Evolutionary conservation across 2,113 vertebrate species (phyloP).

Genomic region (Nibea coibor): DNA sequence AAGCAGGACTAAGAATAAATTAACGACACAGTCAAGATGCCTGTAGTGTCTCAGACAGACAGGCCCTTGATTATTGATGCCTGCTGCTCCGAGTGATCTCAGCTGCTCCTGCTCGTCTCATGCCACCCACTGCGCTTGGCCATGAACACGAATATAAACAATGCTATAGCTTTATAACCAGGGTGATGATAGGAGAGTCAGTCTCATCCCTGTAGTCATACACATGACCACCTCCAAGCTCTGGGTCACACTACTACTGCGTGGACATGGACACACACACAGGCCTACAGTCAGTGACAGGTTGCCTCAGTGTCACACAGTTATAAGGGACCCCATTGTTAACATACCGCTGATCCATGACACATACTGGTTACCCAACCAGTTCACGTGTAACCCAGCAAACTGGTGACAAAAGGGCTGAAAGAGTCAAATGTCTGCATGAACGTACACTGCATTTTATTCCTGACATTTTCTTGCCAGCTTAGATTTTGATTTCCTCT

Average conservation of each 20-base stretch:
- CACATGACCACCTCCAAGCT: conserved; percentile 37
- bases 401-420: conserved; percentile 1
- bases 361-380: conserved; percentile 46
- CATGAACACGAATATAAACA: conserved; percentile 59
- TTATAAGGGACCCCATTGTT: conserved; percentile 62
- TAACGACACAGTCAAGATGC: conserved; percentile 1
- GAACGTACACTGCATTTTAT: background rate
- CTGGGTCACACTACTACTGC: conserved; percentile 12
- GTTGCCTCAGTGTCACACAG: conserved; percentile 42
- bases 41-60: conserved; percentile 21
- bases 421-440: conserved; percentile 1
- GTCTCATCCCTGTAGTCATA: conserved; percentile 26
- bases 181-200: conserved; percentile 45
- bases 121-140: conserved; percentile 3
- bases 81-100: conserved; percentile 22
- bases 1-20: conserved; percentile 20
- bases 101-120: conserved; percentile 6
- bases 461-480: background rate
- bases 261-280: conserved; percentile 23
- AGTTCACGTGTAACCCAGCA: conserved; percentile 21
- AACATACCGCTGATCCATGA: conserved; percentile 40
- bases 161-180: conserved; percentile 39
- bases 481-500: background rate
- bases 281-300: conserved; percentile 37
- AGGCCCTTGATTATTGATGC: conserved; percentile 38